Base-by-base conservation (phyloP, 2,888 invertebrate species). In the Drosophila diplacantha region DNA sequence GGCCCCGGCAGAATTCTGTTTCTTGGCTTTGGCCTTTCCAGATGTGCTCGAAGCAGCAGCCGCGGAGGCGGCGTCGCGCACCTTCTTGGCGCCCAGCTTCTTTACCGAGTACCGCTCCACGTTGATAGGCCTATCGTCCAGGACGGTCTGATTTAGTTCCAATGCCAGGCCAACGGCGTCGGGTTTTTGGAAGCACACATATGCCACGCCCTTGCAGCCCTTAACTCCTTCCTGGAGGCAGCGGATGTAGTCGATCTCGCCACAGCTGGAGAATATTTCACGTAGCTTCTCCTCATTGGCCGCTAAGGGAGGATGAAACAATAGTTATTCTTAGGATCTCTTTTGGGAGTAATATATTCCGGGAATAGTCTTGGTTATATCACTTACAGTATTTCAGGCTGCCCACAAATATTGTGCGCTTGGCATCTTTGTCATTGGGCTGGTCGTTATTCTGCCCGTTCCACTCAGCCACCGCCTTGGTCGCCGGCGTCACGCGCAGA, bases 151-250 rank as follows among this genome's bases (percentile, higher is more conserved):
- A 34, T 88, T 87, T 0, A 88, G 71, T 57, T 88, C 87, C 4
- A 88, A 57, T 2, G 88, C 88, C 20, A 88, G 70, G 0, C 85
- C 82, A 1, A 88, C 86, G 0, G 87, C 81, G 32, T 88, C 87
- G 0, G 85, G 69, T 3, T 77, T 73, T 53, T 87, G 83, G 63
- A 88, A 89, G 44, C 87, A 86, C 12, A 89, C 85, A 66, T 85
- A 88, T 0, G 86, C 88, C 3, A 87, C 83, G 5, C 88, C 88
- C 34, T 85, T 87, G 71, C 88, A 88, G 5, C 88, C 88, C 38
- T 85, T 83, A 1, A 82, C 80, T 2, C 84, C 85, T 12, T 76
- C 75, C 24, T 83, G 81, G 3, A 89, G 46, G 34, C 85, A 86
- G 3, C 89, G 84, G 14, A 88, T 81, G 56, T 88, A 88, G 24